Conservation (phyloP, 2,888 invertebrate genomes). For the Troides aeacus region DNA sequence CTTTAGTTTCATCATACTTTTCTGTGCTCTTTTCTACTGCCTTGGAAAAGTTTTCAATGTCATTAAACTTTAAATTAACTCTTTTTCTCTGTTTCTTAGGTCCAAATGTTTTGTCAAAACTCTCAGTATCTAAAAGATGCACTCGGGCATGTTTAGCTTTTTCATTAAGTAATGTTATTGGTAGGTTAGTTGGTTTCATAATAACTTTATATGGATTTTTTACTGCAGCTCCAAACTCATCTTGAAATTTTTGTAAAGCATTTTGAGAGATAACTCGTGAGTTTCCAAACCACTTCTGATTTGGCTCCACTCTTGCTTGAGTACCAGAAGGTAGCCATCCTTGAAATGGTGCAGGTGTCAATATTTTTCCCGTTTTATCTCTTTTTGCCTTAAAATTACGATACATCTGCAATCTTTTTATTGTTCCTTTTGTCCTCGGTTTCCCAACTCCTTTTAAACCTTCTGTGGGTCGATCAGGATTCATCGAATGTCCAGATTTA, state of each 20-base stretch:
- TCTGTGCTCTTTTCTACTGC: conserved; percentile 85
- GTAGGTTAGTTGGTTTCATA: conserved; percentile 97
- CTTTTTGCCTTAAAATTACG: conserved; percentile 97
- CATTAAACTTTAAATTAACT: conserved; percentile 88
- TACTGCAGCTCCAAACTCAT: conserved; percentile 95
- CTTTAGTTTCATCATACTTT: conserved; percentile 90
- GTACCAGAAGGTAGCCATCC: conserved; percentile 92
- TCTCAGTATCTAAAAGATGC: conserved; percentile 97
- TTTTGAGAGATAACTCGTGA: conserved; percentile 97
- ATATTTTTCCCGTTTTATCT: conserved; percentile 92
- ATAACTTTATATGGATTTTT: conserved; percentile 98
- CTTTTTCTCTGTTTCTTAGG: conserved; percentile 95
- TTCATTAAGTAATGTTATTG: conserved; percentile 96
- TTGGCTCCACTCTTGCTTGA: conserved; percentile 96
- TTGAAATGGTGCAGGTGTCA: conserved; percentile 98
- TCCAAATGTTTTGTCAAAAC: conserved; percentile 96
- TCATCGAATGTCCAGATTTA: conserved; percentile 95
- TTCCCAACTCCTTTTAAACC: conserved; percentile 92
- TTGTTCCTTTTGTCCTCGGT: conserved; percentile 93
- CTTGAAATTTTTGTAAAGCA: conserved; percentile 93
- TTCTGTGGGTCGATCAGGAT: conserved; percentile 90
- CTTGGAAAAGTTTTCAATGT: conserved; percentile 88
- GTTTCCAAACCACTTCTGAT: conserved; percentile 99
- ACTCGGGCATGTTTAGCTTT: conserved; percentile 93
- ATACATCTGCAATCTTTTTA: conserved; percentile 98